A percentile compares a stretch with the other conserved stretches of the same genome.
Conservation (phyloP, 2,888 invertebrate species). For the Pasiphila rectangulata region DNA sequence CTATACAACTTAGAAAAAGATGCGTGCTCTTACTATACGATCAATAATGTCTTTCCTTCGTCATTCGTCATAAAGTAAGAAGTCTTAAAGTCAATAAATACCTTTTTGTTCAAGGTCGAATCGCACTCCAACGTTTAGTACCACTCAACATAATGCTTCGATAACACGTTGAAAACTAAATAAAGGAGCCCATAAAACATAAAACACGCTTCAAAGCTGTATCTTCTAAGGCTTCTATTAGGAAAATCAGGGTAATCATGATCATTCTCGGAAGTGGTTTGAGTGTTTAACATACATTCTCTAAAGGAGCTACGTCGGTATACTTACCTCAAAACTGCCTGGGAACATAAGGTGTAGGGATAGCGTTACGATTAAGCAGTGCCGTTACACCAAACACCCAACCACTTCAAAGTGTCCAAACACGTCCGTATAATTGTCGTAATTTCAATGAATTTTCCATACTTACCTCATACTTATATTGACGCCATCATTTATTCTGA, state of each 20-base stretch:
- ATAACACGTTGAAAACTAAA: constrained; percentile 18
- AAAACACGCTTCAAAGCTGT: constrained; percentile 18
- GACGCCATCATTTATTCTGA: too few species aligned
- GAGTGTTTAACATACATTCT: constrained; percentile 62
- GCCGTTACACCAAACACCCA: constrained; percentile 42
- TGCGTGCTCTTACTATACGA: too few species aligned
- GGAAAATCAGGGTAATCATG: constrained; percentile 26
- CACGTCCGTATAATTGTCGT: constrained; percentile 11
- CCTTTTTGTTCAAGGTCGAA: constrained; percentile 6
- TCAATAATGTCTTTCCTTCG: too few species aligned
- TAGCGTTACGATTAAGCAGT: constrained; percentile 55
- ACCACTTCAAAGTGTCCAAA: constrained; percentile 32
- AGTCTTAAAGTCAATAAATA: not conserved
- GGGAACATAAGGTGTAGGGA: constrained; percentile 41
- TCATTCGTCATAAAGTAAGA: too few species aligned
- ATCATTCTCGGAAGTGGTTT: constrained; percentile 53
- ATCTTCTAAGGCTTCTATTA: constrained; percentile 27
- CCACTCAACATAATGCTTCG: constrained; percentile 14
- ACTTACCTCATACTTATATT: too few species aligned
- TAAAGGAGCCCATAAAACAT: constrained; percentile 21
- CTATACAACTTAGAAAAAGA: too few species aligned
- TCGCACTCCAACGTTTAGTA: constrained; percentile 1
- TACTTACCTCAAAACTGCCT: constrained; percentile 23
- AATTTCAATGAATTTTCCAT: not conserved
- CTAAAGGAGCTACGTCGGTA: constrained; percentile 39